Percentiles rank a stretch among this genome's conserved stretches.
Conservation (phyloP, 2,888 invertebrate genomes). For the Liodrosophila aerea region DNA sequence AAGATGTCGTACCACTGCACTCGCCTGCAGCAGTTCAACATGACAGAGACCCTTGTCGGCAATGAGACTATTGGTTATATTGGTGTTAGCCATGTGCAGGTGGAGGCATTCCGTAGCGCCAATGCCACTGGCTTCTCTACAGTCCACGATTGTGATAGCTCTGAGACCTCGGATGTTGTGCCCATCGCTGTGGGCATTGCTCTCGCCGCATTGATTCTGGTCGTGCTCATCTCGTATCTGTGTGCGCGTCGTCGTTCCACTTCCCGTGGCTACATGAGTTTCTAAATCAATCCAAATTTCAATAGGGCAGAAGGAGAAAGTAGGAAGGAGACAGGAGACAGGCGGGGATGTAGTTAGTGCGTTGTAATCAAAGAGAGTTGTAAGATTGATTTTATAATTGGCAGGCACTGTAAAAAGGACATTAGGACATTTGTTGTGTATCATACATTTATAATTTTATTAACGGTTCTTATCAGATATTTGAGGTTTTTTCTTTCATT, state of each 20-base stretch:
- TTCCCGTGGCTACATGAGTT: constrained; percentile 88
- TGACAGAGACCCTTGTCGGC: constrained; percentile 81
- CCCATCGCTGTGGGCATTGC: constrained; percentile 98
- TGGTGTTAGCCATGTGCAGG: constrained; percentile 86
- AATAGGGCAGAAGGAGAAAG: constrained; percentile 12
- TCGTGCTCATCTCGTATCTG: constrained; percentile 96
- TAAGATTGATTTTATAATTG: constrained; percentile 77
- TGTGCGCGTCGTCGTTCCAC: constrained; percentile 93
- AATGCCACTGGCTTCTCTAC: constrained; percentile 85
- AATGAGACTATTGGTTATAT: constrained; percentile 82
- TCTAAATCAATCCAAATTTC: constrained; percentile 36
- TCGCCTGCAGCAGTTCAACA: constrained; percentile 84
- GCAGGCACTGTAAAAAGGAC: constrained; percentile 40
- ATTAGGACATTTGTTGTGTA: constrained; percentile 46
- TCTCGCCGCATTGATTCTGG: constrained; percentile 88
- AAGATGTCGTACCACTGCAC: constrained; percentile 89
- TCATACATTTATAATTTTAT: constrained; percentile 9
- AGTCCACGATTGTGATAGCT: constrained; percentile 89
- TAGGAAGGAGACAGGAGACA: constrained; percentile 3
- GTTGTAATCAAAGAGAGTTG: constrained; percentile 68
- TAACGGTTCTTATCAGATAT: constrained; percentile 7
- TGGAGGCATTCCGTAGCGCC: constrained; percentile 87
- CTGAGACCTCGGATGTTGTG: constrained; percentile 93
- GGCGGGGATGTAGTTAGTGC: constrained; percentile 28
- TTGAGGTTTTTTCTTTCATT: constrained; percentile 6